phyloP scores from a whole-genome alignment of 2,797 vertebrate genomes.

The Aselliscus stoliczkanus region DNA sequence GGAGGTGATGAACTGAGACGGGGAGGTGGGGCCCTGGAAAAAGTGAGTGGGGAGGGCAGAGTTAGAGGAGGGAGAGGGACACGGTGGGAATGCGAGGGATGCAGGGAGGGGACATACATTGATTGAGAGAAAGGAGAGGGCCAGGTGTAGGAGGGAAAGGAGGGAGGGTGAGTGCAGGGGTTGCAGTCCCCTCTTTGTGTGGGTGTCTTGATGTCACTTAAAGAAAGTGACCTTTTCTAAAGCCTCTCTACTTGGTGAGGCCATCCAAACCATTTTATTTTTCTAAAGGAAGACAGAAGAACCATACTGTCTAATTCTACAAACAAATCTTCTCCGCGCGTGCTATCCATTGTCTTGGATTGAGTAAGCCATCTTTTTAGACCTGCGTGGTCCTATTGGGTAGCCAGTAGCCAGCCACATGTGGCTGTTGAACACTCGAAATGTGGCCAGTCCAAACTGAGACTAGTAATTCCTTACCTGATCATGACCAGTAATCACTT shows the following conservation, averaged over 20 bases:
- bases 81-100: too few relatives aligned
- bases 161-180: accelerated
- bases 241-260: background rate
- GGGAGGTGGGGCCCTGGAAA: background rate
- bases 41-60: background rate
- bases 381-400: background rate
- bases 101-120: background rate
- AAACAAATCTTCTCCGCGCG: too few relatives aligned
- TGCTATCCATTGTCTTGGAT: background rate
- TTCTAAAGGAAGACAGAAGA: background rate
- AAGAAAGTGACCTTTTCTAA: background rate
- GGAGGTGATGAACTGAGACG: background rate
- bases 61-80: background rate
- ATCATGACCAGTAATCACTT: background rate
- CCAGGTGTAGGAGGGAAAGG: too few relatives aligned
- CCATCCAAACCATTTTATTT: background rate
- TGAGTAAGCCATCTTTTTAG: background rate
- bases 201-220: background rate
- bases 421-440: background rate
- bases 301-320: background rate
- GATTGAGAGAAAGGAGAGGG: too few relatives aligned
- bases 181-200: background rate
- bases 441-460: background rate
- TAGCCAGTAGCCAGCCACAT: background rate
- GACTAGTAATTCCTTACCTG: background rate